Conservation (phyloP, 2,888 invertebrate genomes). For the Agrochola lychnidis region DNA sequence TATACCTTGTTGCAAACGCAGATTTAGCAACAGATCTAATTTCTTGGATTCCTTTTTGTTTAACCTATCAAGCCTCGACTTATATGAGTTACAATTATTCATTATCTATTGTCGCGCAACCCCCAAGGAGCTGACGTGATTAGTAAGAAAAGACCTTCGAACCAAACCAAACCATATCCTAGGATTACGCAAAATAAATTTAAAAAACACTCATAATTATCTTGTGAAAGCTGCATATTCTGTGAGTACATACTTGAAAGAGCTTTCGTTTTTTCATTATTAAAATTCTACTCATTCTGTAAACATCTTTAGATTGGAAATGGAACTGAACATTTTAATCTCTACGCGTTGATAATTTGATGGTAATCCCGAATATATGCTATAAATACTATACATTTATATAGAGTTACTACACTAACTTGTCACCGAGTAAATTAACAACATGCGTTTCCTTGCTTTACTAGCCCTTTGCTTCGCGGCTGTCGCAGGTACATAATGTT, state of each 20-base stretch:
- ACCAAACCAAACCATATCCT: background rate
- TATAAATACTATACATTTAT: slow-evolving; percentile 11
- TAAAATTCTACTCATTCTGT: background rate
- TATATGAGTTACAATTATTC: background rate
- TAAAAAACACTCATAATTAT: background rate
- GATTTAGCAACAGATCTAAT: background rate
- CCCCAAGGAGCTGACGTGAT: background rate
- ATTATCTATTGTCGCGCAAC: background rate
- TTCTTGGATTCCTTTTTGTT: background rate
- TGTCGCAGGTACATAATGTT: slow-evolving; percentile 18
- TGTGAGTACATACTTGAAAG: background rate
- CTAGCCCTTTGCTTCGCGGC: slow-evolving; percentile 39
- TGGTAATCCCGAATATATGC: too few species aligned
- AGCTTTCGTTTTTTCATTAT: background rate
- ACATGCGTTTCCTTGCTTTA: slow-evolving; percentile 32
- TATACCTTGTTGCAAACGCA: background rate
- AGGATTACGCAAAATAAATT: too few species aligned
- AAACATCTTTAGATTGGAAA: slow-evolving; percentile 16
- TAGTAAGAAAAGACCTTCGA: background rate
- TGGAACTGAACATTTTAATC: background rate
- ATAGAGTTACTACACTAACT: slow-evolving; percentile 1
- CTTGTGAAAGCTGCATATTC: background rate
- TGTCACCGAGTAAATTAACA: background rate
- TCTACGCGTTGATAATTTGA: background rate
- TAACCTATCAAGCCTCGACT: background rate